Percentiles rank a stretch among this genome's conserved stretches.
Evolutionary conservation across 2,888 invertebrate species (phyloP).

Genomic region (Fabriciana adippe): DNA sequence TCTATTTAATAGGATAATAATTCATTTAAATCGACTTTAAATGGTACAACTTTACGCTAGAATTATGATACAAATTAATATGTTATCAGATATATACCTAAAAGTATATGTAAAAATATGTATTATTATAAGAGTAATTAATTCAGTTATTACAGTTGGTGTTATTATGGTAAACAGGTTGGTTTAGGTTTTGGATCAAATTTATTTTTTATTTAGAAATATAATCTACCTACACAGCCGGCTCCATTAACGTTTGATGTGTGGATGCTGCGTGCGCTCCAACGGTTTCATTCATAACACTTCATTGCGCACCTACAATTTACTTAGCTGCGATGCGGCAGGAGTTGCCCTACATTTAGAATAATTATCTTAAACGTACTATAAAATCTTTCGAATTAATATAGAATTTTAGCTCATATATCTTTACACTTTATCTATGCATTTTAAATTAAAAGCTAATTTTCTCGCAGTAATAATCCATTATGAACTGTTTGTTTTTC

Average conservation of each 20-base stretch:
- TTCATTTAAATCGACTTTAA: constrained; percentile 1
- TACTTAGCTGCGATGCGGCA: constrained; percentile 7
- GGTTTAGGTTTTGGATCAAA: not conserved
- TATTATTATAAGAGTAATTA: too few species aligned
- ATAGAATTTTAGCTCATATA: too few species aligned
- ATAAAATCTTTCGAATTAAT: not conserved
- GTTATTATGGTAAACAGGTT: too few species aligned
- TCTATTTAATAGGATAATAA: not conserved
- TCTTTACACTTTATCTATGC: too few species aligned
- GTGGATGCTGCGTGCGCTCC: constrained; percentile 19
- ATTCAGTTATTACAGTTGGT: too few species aligned
- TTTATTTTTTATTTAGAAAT: not conserved
- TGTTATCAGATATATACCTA: not conserved
- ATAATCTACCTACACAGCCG: constrained; percentile 3
- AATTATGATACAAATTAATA: not conserved
- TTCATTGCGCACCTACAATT: constrained; percentile 16
- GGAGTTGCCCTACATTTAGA: constrained; percentile 20
- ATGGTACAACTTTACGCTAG: not conserved
- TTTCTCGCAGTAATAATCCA: too few species aligned
- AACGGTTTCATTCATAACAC: constrained; percentile 31
- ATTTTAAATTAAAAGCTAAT: too few species aligned
- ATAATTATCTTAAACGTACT: not conserved
- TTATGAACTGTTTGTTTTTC: too few species aligned
- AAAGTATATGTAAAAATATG: not conserved
- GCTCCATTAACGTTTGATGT: constrained; percentile 11